These are phyloP conservation scores for Gisinianus flammeolus DNA, from an alignment of 2,888 invertebrate species.

Conservation along the genomic window DNA sequence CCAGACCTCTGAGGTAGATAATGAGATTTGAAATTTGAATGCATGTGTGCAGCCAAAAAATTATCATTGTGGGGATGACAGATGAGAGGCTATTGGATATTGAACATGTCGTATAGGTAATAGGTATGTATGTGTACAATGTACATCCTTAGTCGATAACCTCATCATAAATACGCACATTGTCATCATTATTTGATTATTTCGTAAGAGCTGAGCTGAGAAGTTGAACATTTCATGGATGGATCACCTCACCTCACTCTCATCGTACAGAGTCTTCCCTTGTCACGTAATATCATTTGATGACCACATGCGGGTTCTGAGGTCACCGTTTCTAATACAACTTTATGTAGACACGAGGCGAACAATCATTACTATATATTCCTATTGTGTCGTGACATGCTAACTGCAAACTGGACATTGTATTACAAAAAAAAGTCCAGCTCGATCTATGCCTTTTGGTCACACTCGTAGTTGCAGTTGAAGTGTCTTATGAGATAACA, in stretches of 20 bases:
- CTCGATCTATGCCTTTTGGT: too few species aligned
- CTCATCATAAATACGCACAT: neutral
- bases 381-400: too few species aligned
- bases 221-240: neutral
- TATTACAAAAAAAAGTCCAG: too few species aligned
- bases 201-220: neutral
- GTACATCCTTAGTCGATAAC: neutral
- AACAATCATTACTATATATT: too few species aligned
- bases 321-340: neutral
- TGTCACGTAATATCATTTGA: neutral
- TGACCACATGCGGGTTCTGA: neutral
- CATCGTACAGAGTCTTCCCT: neutral
- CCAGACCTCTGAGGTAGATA: neutral
- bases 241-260: neutral
- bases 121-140: neutral
- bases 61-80: neutral
- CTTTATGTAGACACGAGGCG: neutral
- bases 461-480: too few species aligned
- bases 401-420: too few species aligned
- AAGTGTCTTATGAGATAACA: too few species aligned
- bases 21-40: neutral
- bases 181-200: constrained; percentile 25
- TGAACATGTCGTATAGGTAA: neutral
- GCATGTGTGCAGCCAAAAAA: neutral
- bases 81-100: neutral